A percentile compares a stretch with the other conserved stretches of the same genome.
These are phyloP conservation scores for Oreonectes daqikongensis DNA, from an alignment of 2,797 vertebrate species.

Conservation along the genomic window DNA sequence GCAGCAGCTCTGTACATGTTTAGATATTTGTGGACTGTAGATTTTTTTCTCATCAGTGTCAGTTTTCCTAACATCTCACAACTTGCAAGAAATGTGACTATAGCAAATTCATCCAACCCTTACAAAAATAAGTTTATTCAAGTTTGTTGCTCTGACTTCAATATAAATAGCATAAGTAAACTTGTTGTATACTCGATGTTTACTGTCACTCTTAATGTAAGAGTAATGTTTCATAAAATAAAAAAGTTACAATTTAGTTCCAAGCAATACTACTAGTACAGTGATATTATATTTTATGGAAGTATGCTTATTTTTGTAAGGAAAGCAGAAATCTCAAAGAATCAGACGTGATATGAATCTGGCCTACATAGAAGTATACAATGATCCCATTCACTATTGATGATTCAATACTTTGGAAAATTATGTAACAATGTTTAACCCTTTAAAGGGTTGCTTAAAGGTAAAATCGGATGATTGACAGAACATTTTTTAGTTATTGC, in stretches of 20 bases:
- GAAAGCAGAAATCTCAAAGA: no score
- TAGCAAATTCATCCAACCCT: background rate
- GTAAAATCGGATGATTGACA: background rate
- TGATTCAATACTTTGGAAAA: background rate
- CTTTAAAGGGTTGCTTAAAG: background rate
- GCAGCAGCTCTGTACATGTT: conserved; percentile 24
- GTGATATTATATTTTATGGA: no score
- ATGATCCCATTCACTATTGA: background rate
- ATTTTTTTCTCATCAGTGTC: background rate
- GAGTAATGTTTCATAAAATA: no score
- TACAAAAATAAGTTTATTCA: no score
- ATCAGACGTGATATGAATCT: background rate
- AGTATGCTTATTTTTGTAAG: no score
- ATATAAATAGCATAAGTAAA: no score
- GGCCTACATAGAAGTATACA: background rate
- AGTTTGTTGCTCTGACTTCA: no score
- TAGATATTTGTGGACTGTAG: background rate
- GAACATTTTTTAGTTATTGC: background rate
- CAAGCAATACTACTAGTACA: no score
- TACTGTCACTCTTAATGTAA: no score
- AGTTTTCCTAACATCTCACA: background rate
- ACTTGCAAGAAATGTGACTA: background rate
- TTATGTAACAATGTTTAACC: background rate
- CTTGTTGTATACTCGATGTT: no score
- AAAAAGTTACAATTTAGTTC: no score